phyloP scores from a whole-genome alignment of 35 echinoderm and acorn worm species.

The Heliocidaris erythrogramma region DNA sequence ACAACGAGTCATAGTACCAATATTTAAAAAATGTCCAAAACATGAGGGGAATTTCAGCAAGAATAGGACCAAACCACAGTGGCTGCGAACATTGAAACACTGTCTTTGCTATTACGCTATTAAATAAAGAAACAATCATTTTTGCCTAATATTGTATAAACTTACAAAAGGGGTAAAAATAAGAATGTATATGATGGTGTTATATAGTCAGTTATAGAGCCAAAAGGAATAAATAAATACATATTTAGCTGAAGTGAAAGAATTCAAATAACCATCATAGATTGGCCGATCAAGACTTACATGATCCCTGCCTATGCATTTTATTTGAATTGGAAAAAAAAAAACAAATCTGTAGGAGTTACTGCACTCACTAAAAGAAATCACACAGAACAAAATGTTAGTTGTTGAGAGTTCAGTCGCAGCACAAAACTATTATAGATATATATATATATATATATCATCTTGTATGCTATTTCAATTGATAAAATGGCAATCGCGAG shows the following conservation, averaged over 20 bases:
- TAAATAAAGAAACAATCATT: neutral
- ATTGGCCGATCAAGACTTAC: slow-evolving; percentile 1
- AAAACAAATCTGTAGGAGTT: neutral
- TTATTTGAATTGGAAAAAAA: neutral
- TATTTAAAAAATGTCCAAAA: neutral
- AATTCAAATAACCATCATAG: neutral
- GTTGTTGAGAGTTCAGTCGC: neutral
- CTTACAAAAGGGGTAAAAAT: neutral
- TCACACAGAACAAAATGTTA: neutral
- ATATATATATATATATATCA: neutral
- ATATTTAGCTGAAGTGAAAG: neutral
- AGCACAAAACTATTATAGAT: neutral
- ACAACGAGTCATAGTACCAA: neutral
- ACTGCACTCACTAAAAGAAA: neutral
- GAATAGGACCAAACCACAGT: neutral
- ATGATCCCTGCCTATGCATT: slow-evolving; percentile 30
- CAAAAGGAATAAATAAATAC: neutral
- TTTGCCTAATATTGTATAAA: neutral
- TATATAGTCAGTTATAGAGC: neutral
- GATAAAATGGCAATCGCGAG: slow-evolving; percentile 20
- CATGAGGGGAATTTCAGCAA: neutral
- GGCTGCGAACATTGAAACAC: neutral
- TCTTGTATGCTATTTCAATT: slow-evolving; percentile 13
- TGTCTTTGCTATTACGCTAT: neutral
- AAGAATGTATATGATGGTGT: neutral